Evolutionary conservation across 30 jellyfish, hydroid and myxozoan species (phyloP), one percentile per base, ranked within the genome.

Genomic region (Nemopilema nomurai): DNA sequence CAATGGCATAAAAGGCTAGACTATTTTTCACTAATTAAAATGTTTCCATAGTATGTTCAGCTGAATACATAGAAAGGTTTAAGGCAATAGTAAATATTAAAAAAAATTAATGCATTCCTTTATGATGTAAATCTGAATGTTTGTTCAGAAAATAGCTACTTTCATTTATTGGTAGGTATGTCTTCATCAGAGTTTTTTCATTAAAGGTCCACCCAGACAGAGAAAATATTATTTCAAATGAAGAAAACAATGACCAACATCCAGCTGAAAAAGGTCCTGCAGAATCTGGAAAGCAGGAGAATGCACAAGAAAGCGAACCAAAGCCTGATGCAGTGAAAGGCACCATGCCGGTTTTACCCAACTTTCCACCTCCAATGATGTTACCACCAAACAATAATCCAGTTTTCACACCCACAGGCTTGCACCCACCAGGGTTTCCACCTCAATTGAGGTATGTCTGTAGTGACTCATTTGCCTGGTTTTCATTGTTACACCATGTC

Each of bases 381-480:
- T 21, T 57, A 30, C 83, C 81, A 30, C 90, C 84, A 22, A 67
- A 75, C 16, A 62, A 85, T 16, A 90, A 89, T 68, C 87, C 32
- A 64, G 31, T 79, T 30, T 49, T 69, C 68, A 33, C 70, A n/a
- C 72, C 90, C 25, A 91, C 86, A 18, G 96, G 96, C 21, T 71
- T 87, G 87, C 90, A 62, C 62, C 86, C 86, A 51, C 86, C 72
- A 13, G 86, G 86, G 21, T 76, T 76, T 53, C 86, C 86, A 51
- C 86, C 86, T 0, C 86, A 50, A 19, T 21, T 76, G 8, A 62
- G 86, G 76, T 67, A 3, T 41, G 57, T 41, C 9, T 41, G 13
- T 41, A n/a, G n/a, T n/a, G n/a, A n/a, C n/a, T n/a, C n/a, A n/a
- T n/a, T n/a, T n/a, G n/a, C n/a, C n/a, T n/a, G n/a, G n/a, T n/a